These are phyloP conservation scores for Lepilemur septentrionalis DNA, from an alignment of 2,797 vertebrate species.

Conservation along the genomic window DNA sequence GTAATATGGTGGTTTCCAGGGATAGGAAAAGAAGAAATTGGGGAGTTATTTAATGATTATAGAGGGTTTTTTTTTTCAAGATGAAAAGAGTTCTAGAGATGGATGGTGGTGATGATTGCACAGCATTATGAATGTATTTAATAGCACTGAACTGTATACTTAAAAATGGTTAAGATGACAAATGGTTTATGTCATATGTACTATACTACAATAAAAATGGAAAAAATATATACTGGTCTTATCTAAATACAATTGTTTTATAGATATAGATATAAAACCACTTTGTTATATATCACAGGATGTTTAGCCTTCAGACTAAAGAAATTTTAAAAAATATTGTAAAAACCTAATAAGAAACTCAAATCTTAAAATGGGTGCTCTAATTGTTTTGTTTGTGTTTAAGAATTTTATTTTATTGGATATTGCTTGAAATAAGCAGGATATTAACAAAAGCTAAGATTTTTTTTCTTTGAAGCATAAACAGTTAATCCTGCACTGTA, in stretches of 20 bases:
- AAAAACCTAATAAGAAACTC: background rate
- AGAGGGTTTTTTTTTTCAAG: background rate
- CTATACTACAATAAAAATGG: background rate
- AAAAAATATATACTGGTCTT: background rate
- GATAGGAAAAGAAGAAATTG: too few species aligned
- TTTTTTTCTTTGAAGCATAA: background rate
- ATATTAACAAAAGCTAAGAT: background rate
- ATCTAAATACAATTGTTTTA: background rate
- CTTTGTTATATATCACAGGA: background rate
- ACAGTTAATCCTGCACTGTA: background rate
- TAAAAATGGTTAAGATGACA: background rate
- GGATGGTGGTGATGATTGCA: rapidly evolving
- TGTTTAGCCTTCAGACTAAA: background rate
- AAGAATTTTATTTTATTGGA: slow-evolving; percentile 16
- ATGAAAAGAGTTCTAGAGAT: background rate
- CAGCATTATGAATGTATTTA: background rate
- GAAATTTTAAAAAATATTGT: background rate
- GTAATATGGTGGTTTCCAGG: background rate
- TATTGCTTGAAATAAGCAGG: background rate
- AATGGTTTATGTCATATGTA: background rate
- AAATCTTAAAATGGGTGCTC: background rate
- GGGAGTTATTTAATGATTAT: rapidly evolving
- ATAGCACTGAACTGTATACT: background rate
- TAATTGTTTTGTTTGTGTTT: background rate
- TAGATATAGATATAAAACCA: background rate